phyloP scores from a whole-genome alignment of 2,888 invertebrate genomes.

The Drosophila melanosoma region DNA sequence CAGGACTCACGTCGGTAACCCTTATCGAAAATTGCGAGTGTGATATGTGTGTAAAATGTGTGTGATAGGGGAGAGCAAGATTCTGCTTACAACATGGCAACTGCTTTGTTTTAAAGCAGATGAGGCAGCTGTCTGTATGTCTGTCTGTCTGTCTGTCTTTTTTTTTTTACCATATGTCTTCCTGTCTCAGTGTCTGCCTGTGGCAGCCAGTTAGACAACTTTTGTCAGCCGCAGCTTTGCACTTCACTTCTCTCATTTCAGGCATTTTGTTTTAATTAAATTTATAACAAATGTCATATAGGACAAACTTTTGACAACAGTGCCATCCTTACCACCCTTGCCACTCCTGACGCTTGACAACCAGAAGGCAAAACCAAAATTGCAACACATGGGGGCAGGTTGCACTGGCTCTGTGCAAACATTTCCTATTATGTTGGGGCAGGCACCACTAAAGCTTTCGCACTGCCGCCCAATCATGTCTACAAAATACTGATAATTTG shows the following conservation, averaged over 20 bases:
- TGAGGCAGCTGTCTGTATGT: slow-evolving; percentile 10
- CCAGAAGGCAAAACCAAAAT: slow-evolving; percentile 16
- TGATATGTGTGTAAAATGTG: slow-evolving; percentile 26
- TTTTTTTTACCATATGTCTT: neutral
- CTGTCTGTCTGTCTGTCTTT: slow-evolving; percentile 6
- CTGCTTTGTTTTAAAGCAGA: slow-evolving; percentile 36
- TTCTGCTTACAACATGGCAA: slow-evolving; percentile 26
- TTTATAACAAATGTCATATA: slow-evolving; percentile 74
- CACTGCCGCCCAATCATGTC: neutral
- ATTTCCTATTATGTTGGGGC: neutral
- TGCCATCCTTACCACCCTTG: neutral
- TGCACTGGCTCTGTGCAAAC: neutral
- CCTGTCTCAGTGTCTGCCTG: neutral
- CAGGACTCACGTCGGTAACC: slow-evolving; percentile 27
- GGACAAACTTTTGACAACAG: slow-evolving; percentile 36
- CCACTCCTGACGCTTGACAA: no score
- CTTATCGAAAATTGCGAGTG: slow-evolving; percentile 24
- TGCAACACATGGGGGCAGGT: slow-evolving; percentile 14
- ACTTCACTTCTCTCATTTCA: slow-evolving; percentile 60
- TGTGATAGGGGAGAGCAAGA: neutral
- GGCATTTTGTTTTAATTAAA: slow-evolving; percentile 76
- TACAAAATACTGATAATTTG: neutral
- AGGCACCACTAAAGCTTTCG: neutral
- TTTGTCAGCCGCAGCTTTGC: slow-evolving; percentile 48
- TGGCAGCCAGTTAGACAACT: slow-evolving; percentile 53